Evolutionary conservation across 2,888 invertebrate species (phyloP).

Genomic region (Nycteola revayana): DNA sequence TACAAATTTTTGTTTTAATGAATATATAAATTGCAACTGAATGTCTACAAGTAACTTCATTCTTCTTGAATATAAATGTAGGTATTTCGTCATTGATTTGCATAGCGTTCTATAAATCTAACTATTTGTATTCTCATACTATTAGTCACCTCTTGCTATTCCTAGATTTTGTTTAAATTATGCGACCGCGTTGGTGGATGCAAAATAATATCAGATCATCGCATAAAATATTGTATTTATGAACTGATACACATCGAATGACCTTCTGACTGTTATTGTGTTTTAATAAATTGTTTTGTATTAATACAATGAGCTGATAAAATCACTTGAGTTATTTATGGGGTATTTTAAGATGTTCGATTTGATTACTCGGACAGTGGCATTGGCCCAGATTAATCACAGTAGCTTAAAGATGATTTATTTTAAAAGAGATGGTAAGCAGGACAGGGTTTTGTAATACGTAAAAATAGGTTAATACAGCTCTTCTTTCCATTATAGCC

Average conservation of each 20-base stretch:
- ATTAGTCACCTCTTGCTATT: slow-evolving; percentile 8
- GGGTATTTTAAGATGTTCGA: slow-evolving; percentile 3
- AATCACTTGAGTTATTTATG: slow-evolving; percentile 6
- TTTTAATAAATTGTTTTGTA: slow-evolving; percentile 14
- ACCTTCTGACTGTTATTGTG: slow-evolving; percentile 26
- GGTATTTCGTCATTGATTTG: no score
- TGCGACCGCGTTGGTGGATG: slow-evolving; percentile 13
- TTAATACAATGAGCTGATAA: slow-evolving; percentile 12
- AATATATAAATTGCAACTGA: no score
- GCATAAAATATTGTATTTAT: slow-evolving; percentile 15
- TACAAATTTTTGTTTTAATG: no score
- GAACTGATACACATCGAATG: slow-evolving; percentile 17
- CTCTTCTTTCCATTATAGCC: no score
- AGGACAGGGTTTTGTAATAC: not conserved
- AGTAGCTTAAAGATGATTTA: slow-evolving; percentile 1
- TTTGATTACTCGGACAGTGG: slow-evolving; percentile 4
- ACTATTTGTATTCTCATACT: no score
- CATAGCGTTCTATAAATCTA: no score
- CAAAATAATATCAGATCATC: slow-evolving; percentile 24
- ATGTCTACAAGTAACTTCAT: no score
- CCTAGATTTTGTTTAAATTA: slow-evolving; percentile 7
- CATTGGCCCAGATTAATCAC: not conserved
- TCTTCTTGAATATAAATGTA: no score
- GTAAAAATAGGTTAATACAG: no score
- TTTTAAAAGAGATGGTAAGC: not conserved